Percentiles rank a stretch among this genome's conserved stretches.
Evolutionary conservation across 2,888 invertebrate genomes (phyloP).

Genomic region (Argynnis bischoffii): DNA sequence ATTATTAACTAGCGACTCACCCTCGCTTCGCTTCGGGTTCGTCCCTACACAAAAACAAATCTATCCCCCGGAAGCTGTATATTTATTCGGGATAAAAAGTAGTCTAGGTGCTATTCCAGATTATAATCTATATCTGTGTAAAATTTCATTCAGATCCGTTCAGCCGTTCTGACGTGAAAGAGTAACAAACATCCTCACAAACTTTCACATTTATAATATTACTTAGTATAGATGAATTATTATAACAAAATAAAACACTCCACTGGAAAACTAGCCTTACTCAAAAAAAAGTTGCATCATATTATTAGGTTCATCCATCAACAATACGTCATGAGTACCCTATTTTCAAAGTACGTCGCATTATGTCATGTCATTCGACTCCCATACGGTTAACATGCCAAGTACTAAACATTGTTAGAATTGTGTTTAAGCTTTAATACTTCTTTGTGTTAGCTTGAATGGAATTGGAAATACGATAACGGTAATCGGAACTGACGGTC

Average conservation of each 20-base stretch:
- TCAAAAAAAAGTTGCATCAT: conserved; percentile 19
- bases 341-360: conserved; percentile 48
- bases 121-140: too few relatives aligned
- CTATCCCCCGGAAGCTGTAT: too few relatives aligned
- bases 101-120: too few relatives aligned
- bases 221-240: too few relatives aligned
- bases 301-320: conserved; percentile 36
- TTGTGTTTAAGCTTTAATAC: conserved; percentile 30
- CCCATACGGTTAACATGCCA: conserved; percentile 29
- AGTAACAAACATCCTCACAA: too few relatives aligned
- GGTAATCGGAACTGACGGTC: conserved; percentile 49
- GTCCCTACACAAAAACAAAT: too few relatives aligned
- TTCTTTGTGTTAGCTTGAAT: conserved; percentile 34
- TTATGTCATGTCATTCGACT: conserved; percentile 53
- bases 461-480: conserved; percentile 40
- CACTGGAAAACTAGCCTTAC: conserved; percentile 18
- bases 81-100: too few relatives aligned
- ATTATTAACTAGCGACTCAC: neutral
- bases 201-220: too few relatives aligned
- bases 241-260: neutral
- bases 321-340: conserved; percentile 43
- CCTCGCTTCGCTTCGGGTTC: too few relatives aligned
- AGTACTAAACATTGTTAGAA: conserved; percentile 15
- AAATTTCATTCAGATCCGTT: too few relatives aligned
- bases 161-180: too few relatives aligned